A percentile compares a stretch with the other conserved stretches of the same genome.
Conservation (phyloP, 2,797 vertebrate species). For the Girardinus metallicus region DNA sequence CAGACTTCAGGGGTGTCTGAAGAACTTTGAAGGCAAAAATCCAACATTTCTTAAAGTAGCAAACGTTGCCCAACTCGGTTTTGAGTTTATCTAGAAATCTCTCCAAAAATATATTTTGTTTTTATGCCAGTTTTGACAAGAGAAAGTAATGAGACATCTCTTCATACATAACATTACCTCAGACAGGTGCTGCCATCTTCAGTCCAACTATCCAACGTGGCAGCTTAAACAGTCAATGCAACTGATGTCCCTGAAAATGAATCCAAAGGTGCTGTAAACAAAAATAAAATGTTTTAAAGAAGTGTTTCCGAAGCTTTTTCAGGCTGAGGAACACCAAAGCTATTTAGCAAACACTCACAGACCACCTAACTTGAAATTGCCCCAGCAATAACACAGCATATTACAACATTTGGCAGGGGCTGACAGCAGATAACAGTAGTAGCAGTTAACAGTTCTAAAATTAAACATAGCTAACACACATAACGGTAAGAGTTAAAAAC, state of each 20-base stretch:
- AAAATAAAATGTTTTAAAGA: background rate
- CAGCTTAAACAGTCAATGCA: background rate
- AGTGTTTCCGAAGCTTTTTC: no score
- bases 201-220: background rate
- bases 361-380: no score
- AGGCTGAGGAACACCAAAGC: no score
- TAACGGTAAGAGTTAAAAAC: no score
- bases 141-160: background rate
- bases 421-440: no score
- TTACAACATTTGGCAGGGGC: no score
- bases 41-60: background rate
- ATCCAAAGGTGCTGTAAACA: background rate
- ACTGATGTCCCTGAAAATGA: conserved; percentile 3
- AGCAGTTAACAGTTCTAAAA: no score
- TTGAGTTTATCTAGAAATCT: background rate
- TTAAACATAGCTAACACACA: no score
- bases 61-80: background rate
- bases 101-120: background rate
- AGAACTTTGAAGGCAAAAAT: background rate
- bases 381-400: no score
- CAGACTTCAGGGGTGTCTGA: background rate
- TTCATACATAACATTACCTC: background rate
- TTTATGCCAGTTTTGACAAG: background rate
- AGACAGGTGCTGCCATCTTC: conserved; percentile 8
- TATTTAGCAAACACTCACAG: no score